phyloP scores from a whole-genome alignment of 2,797 vertebrate genomes.

The Molossus molossus region DNA sequence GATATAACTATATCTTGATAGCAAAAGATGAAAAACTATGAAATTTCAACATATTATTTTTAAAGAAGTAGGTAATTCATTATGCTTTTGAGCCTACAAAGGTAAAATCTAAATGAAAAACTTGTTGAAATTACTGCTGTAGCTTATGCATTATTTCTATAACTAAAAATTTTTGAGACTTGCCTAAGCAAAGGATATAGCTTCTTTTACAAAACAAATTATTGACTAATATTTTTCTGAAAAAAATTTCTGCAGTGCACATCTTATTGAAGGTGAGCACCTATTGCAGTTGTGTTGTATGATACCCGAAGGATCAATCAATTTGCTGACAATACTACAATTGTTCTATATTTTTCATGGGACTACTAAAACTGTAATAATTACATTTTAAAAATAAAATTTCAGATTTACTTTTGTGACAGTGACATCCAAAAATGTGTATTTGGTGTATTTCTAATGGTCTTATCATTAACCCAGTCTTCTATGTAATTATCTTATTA shows the following conservation, averaged over 20 bases:
- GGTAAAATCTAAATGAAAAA: conserved; percentile 62
- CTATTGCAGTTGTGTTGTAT: neutral
- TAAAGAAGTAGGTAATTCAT: conserved; percentile 37
- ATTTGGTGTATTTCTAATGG: neutral
- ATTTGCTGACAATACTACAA: neutral
- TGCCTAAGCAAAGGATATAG: neutral
- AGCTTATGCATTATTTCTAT: conserved; percentile 15
- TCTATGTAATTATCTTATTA: neutral
- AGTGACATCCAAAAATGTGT: conserved; percentile 17
- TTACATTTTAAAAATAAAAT: conserved; percentile 38
- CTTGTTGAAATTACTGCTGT: neutral
- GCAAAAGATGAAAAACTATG: conserved; percentile 46
- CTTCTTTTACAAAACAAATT: conserved; percentile 45
- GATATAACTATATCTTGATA: neutral
- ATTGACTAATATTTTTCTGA: neutral
- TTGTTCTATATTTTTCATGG: neutral
- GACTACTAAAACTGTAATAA: neutral
- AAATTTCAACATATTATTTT: conserved; percentile 53
- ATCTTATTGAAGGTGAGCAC: neutral
- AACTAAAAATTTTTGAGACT: conserved; percentile 10
- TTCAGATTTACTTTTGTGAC: conserved; percentile 25
- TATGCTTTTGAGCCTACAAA: conserved; percentile 1
- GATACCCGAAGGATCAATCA: neutral
- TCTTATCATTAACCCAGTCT: conserved; percentile 16
- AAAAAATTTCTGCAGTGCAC: neutral